phyloP scores from a whole-genome alignment of 2,888 invertebrate species.

The Vannuccia rotundouncinata region DNA sequence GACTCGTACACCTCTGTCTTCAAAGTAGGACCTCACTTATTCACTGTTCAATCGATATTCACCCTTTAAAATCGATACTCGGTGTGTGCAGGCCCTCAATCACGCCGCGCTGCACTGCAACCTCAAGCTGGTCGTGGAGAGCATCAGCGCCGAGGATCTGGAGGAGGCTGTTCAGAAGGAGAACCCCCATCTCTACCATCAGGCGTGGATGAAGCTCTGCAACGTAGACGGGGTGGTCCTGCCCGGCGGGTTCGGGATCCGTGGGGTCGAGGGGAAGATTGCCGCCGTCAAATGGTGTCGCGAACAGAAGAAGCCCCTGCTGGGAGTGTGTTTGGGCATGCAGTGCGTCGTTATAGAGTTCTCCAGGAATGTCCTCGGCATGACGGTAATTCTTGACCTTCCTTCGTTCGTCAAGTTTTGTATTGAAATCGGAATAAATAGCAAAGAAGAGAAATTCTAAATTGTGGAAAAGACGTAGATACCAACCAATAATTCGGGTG shows the following conservation, averaged over 20 bases:
- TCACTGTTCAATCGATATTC: background rate
- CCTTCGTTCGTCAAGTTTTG: too few relatives aligned
- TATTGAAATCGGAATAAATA: too few relatives aligned
- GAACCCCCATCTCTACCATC: conserved; percentile 76
- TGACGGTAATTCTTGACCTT: background rate
- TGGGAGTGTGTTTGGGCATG: conserved; percentile 80
- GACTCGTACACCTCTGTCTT: conserved; percentile 94
- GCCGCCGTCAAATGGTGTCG: conserved; percentile 87
- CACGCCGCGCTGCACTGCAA: conserved; percentile 82
- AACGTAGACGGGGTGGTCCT: conserved; percentile 74
- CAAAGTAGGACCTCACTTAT: background rate
- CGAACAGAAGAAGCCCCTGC: conserved; percentile 71
- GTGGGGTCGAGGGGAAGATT: conserved; percentile 93
- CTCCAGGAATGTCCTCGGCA: conserved; percentile 66
- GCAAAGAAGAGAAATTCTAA: too few relatives aligned
- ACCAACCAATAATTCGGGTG: too few relatives aligned
- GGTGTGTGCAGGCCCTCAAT: conserved; percentile 83
- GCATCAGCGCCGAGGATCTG: conserved; percentile 81
- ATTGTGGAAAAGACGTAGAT: too few relatives aligned
- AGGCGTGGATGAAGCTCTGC: conserved; percentile 85
- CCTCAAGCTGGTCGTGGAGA: conserved; percentile 69
- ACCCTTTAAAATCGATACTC: too few relatives aligned
- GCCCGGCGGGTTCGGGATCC: conserved; percentile 91
- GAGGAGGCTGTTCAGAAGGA: conserved; percentile 68
- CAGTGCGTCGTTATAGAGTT: conserved; percentile 95